Base-by-base conservation (phyloP, 2,797 vertebrate species). In the Microctenopoma stevenorrisi region DNA sequence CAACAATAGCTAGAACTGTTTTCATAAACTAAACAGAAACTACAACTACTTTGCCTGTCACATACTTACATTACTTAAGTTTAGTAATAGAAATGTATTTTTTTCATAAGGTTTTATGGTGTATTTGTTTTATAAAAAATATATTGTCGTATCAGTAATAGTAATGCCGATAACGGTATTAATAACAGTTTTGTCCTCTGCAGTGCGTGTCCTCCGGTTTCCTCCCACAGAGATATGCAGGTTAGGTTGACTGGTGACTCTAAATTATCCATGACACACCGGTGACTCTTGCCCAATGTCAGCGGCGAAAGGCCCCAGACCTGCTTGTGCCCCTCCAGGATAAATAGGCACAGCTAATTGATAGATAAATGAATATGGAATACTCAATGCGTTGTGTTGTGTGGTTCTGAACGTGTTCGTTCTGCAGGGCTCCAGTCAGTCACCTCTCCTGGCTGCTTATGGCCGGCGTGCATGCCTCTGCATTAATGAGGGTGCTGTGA, bases 401-500 rank as follows among this genome's bases (percentile, higher is more conserved):
- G 60, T 63, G 68, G 63, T 54, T 56, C 8, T 72, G 58, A 47
- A 48, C 75, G 65, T 89, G 84, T 91, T 92, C 92, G 84, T 73
- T 92, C 91, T 91, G 75, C 89, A 88, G 91, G 65, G 93, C 92
- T 94, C 92, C 93, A 93, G 92, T 89, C 93, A 94, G 95, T 90
- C 95, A 95, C 90, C 93, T 93, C 94, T 89, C 92, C 82, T 88
- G 83, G 89, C 89, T 43, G 38, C 89, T 96, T 95, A 97, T 91
- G 94, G 94, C 92, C 90, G 93, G 90, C 78, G 93, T 93, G 94
- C 95, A 91, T 98, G 97, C 89, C 71, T 81, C 44, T 90, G 97
- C 97, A 99, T 99, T 97, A 97, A 99, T 98, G 93, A 97, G 93
- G 87, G 86, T 42, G 83, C 93, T 90, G 94, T 80, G 83, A 92